Evolutionary conservation across 2,888 invertebrate genomes (phyloP), one percentile per base, ranked within the genome.

Genomic region (Clanis bilineata): DNA sequence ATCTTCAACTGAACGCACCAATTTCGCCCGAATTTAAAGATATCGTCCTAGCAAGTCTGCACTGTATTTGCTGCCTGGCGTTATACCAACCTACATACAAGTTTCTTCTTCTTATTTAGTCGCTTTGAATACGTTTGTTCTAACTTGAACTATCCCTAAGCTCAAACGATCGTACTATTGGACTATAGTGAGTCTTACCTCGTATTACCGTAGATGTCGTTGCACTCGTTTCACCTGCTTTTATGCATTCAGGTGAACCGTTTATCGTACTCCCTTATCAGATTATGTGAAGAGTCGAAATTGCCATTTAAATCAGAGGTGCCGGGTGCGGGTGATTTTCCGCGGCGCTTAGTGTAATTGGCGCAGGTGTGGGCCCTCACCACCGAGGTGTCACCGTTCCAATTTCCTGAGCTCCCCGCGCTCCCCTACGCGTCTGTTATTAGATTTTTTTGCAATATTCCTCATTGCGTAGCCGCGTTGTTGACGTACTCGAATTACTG

Each of bases 371-470:
- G 65, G 66, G 62, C 63, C 68, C 73, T 71, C 74, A 66, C 71
- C 70, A 64, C 70, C 69, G 74, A 78, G 76, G 81, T 86, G 85
- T 83, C 84, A 81, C 79, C 82, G 74, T 81, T 82, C 82, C 86
- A 86, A 88, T 87, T 87, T 86, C 85, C 85, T 78, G 75, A 67
- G 68, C 76, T 70, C 73, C 76, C 74, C 66, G 67, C 65, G 65
- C 43, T 61, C 60, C 70, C 71, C 64, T 69, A 56, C 60, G 65
- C 70, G 64, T 67, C 65, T 70, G 74, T 88, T 87, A 86, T 88
- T 87, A 80, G 84, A 80, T 85, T 88, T 88, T 82, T 77, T 85
- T 80, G 80, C 82, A 83, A 87, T 88, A 85, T 87, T 82, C 82
- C 79, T 82, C 81, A 80, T 80, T 79, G 80, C 82, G 75, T 78